A percentile compares a stretch with the other conserved stretches of the same genome.
Evolutionary conservation across 2,888 invertebrate genomes (phyloP).

Genomic region (Cabera pusaria): DNA sequence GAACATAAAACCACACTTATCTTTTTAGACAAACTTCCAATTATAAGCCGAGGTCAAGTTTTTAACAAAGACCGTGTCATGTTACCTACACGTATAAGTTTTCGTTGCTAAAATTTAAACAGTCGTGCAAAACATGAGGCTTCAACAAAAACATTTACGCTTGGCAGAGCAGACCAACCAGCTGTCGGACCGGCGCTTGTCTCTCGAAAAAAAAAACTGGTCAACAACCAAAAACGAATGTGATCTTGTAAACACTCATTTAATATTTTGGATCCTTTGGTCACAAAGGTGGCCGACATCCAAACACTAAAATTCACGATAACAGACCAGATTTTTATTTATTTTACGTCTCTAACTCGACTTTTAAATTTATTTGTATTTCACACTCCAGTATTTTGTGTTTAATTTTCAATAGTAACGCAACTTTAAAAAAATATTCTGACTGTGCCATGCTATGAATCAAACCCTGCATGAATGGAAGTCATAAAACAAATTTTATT

Average conservation of each 20-base stretch:
- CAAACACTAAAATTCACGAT: conserved; percentile 23
- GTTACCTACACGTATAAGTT: conserved; percentile 55
- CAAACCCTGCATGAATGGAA: conserved; percentile 62
- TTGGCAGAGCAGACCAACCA: conserved; percentile 65
- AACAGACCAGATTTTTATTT: conserved; percentile 25
- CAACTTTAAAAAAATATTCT: conserved; percentile 34
- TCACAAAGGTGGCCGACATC: conserved; percentile 21
- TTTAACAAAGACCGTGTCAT: conserved; percentile 43
- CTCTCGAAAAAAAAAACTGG: conserved; percentile 31
- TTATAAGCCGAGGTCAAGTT: conserved; percentile 36
- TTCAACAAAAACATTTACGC: conserved; percentile 73
- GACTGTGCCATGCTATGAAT: conserved; percentile 50
- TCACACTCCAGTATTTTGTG: conserved; percentile 19
- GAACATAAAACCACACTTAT: neutral
- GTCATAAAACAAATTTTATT: conserved; percentile 72
- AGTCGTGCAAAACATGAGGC: conserved; percentile 56
- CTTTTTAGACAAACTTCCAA: too few species aligned
- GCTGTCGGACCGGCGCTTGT: conserved; percentile 50
- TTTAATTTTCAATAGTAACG: conserved; percentile 15
- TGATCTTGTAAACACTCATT: conserved; percentile 28
- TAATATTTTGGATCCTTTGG: conserved; percentile 11
- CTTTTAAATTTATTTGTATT: conserved; percentile 23
- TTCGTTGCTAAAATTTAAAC: conserved; percentile 70
- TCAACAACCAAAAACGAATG: conserved; percentile 28
- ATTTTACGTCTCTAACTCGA: conserved; percentile 13